Percentiles rank a stretch among this genome's conserved stretches.
phyloP scores from a whole-genome alignment of 2,888 invertebrate species.

The Diplazon laetatorius region DNA sequence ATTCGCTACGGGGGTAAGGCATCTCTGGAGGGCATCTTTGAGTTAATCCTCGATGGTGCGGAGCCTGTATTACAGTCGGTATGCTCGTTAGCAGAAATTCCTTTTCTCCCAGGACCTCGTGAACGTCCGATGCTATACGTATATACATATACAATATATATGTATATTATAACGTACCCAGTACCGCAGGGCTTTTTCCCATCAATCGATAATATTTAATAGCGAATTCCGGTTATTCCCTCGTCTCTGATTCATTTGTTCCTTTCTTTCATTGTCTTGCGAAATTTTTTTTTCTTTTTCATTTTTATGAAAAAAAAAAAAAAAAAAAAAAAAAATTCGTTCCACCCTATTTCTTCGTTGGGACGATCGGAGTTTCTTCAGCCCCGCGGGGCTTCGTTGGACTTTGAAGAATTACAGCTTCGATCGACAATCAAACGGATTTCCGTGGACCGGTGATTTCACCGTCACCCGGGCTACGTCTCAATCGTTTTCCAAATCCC shows the following conservation, averaged over 20 bases:
- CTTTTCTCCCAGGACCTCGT: conserved; percentile 31
- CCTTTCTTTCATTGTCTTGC: conserved; percentile 26
- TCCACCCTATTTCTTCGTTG: no score
- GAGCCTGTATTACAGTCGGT: conserved; percentile 1
- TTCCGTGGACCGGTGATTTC: conserved; percentile 52
- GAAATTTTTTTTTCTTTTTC: no score
- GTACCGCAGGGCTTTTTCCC: conserved; percentile 39
- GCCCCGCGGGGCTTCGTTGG: conserved; percentile 41
- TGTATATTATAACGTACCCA: not conserved
- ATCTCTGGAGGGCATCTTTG: not conserved
- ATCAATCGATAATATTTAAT: conserved; percentile 53
- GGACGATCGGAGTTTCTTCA: conserved; percentile 23
- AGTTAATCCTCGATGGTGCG: not conserved
- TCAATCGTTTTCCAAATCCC: conserved; percentile 31
- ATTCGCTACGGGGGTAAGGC: not conserved
- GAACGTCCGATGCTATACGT: no score
- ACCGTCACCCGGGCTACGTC: conserved; percentile 26
- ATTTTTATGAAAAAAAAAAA: no score
- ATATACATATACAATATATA: no score
- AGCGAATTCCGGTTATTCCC: conserved; percentile 46
- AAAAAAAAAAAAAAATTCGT: no score
- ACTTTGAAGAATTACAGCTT: conserved; percentile 40
- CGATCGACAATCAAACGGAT: conserved; percentile 59
- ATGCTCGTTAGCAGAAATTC: not conserved
- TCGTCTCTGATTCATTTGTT: conserved; percentile 25